These are phyloP conservation scores for Salminus brasiliensis DNA, from an alignment of 2,113 vertebrate genomes.

Conservation along the genomic window DNA sequence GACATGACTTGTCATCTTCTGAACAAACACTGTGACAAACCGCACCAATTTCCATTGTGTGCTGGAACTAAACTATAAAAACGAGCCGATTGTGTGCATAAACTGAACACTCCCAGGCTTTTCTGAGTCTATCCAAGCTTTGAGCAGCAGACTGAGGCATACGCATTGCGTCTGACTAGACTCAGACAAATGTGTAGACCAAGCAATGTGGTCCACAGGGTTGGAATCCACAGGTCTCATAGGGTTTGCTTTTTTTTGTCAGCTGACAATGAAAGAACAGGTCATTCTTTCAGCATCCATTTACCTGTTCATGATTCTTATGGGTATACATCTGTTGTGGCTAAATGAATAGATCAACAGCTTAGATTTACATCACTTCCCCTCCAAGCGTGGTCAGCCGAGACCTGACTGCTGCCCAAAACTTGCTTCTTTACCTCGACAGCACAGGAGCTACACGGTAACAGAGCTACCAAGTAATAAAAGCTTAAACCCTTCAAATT, in stretches of 20 bases:
- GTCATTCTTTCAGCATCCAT: neutral
- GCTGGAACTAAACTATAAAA: neutral
- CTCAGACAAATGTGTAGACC: neutral
- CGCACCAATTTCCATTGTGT: neutral
- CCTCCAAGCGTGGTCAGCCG: too few relatives aligned
- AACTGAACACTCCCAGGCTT: neutral
- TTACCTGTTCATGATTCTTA: neutral
- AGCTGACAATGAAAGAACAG: neutral
- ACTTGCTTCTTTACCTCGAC: too few relatives aligned
- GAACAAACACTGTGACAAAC: neutral
- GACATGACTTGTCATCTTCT: neutral
- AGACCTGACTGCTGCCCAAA: too few relatives aligned
- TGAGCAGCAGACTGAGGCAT: neutral
- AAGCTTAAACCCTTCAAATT: too few relatives aligned
- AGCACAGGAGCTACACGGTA: too few relatives aligned
- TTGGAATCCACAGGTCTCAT: constrained; percentile 46
- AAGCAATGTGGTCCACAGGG: constrained; percentile 40
- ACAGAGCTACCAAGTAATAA: too few relatives aligned
- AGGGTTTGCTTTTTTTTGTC: constrained; percentile 50
- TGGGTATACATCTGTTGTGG: too few relatives aligned
- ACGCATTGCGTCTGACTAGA: neutral
- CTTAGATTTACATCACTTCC: too few relatives aligned
- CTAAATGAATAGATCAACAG: too few relatives aligned
- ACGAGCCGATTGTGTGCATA: neutral
- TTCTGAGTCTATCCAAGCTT: neutral